These are phyloP conservation scores for Cephus pygmeus DNA, from an alignment of 2,888 invertebrate genomes.

Conservation along the genomic window DNA sequence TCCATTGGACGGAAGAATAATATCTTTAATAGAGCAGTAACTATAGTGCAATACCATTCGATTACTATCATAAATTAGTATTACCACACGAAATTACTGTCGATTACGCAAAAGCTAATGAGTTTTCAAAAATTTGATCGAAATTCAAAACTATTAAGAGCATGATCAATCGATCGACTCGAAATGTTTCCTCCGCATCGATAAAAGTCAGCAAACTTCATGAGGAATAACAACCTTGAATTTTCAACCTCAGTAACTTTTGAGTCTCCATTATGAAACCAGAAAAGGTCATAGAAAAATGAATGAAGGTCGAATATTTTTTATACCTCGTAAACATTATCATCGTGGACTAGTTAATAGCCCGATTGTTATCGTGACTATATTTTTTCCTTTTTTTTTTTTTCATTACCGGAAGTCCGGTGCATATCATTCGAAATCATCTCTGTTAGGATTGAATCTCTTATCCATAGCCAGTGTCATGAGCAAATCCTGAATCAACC, in stretches of 20 bases:
- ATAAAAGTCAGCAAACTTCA: neutral
- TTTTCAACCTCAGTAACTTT: neutral
- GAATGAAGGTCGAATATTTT: neutral
- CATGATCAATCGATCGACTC: neutral
- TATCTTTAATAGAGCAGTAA: neutral
- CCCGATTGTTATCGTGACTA: neutral
- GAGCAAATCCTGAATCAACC: constrained; percentile 53
- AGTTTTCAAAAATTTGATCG: neutral
- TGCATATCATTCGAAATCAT: neutral
- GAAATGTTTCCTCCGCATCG: neutral
- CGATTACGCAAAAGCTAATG: neutral
- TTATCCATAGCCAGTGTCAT: constrained; percentile 32
- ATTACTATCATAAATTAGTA: neutral
- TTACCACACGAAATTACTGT: neutral
- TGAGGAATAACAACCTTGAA: neutral
- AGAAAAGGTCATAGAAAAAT: neutral
- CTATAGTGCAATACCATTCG: neutral
- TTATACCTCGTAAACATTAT: neutral
- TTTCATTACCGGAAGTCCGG: neutral
- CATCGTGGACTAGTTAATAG: neutral
- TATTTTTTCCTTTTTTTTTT: neutral
- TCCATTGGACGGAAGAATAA: neutral
- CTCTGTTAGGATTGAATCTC: constrained; percentile 9
- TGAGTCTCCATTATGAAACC: neutral
- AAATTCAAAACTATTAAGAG: too few species aligned